Evolutionary conservation across 2,888 invertebrate species (phyloP), one percentile per base, ranked within the genome.

Genomic region (Hoplodrina ambigua): DNA sequence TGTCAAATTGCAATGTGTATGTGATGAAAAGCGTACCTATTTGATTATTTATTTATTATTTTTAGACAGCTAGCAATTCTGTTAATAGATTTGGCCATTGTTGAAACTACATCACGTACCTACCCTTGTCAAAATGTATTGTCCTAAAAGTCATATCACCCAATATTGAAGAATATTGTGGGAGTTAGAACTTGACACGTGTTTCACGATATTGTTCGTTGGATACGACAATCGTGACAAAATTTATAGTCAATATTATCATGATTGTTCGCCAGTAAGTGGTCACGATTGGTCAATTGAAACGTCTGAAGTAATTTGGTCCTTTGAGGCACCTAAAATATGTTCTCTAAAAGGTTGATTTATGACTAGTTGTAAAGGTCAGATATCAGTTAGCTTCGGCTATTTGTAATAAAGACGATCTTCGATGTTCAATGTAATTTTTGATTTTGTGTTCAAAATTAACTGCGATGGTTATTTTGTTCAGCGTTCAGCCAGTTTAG

Each of bases 1-100:
- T 60, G 19, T 52, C 25, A 62, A 69, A 68, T 60, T 66, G 56
- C 19, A 59, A 65, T 68, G 46, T 41, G 52, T 37, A 17, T 15
- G 44, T 37, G 61, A 41, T 57, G 41, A 33, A 53, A 72, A 37
- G 46, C 17, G 46, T 17, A 15, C 37, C 37, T 37, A 37, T 37
- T 37, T 66, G 17, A 46, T 17, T 15, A 46, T 17, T 46, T 46
- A 46, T 17, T 46, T 46, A 46, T 41, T n/a, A 6, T 4, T 4
- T 41, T n/a, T 73, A 49, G 10, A 20, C 37, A 25, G 10, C 17
- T 41, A 10, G 15, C 3, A 30, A 30, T 56, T 30, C 15, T 4
- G 11, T 17, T n/a, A 54, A 2, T 10, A 69, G 3, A 0, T 41
- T 49, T 20, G 5, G 3, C 7, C 37, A 20, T n/a, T 46, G 13